Base-by-base conservation (phyloP, 2,888 invertebrate species). In the Brachypterus glaber region DNA sequence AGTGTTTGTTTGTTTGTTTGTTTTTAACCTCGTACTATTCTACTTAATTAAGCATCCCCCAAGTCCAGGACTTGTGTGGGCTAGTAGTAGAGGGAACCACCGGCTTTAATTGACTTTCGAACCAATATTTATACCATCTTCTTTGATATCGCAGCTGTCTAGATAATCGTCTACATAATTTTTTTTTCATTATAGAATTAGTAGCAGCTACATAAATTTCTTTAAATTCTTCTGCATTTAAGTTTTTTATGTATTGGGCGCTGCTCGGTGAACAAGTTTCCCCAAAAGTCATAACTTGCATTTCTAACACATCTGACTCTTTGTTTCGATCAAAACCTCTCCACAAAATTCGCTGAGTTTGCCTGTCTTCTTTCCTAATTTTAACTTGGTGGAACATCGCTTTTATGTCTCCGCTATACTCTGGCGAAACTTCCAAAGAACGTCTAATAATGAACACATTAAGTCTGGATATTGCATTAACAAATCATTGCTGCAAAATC, bases 131-230 rank as follows among this genome's bases (percentile, higher is more conserved):
- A n/a, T n/a, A n/a, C n/a, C n/a, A n/a, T 50, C 48, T 1, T 39
- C 31, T 14, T 27, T 40, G 1, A 48, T 43, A 17, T 52, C 38
- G 2, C 43, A 40, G 21, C 53, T 52, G 21, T 51, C 49, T 9
- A 57, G 30, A 36, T 50, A 47, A 16, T 56, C 55, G 29, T 59
- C 52, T 30, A 57, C 50, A 25, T 57, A 60, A 37, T 51, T 50
- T 4, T 50, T 48, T 2, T 47, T 17, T 31, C n/a, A 48, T 37
- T 11, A 58, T 49, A 1, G 53, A 49, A 9, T 43, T 26, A 0
- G 44, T 48, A 1, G 54, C 55, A 12, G 40, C 30, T 4, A 51
- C 53, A 35, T 39, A 48, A 8, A 26, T 8, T 2, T 34, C 13
- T 18, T 37, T 13, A 18, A 43, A 50, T 15, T 33, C 35, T 4